These are phyloP conservation scores for Graphium colonna DNA, from an alignment of 2,888 invertebrate species.

Conservation along the genomic window DNA sequence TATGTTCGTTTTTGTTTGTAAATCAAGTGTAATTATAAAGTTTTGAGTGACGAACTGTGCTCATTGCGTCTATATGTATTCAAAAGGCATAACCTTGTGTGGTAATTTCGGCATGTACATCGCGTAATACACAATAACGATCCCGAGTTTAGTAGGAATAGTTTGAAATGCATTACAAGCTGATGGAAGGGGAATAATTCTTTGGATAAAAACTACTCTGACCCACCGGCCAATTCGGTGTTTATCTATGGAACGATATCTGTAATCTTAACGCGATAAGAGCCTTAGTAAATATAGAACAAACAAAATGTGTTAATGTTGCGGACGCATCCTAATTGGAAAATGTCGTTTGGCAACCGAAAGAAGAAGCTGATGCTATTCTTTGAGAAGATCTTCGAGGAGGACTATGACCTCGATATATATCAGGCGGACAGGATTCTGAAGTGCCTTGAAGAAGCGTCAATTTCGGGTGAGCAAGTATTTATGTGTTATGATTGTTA, in stretches of 20 bases:
- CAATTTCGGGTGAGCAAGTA: conserved; percentile 12
- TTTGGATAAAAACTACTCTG: too few species aligned
- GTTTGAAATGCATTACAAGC: too few species aligned
- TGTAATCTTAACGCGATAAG: conserved; percentile 11
- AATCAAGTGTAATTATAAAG: too few species aligned
- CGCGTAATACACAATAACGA: too few species aligned
- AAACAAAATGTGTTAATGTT: background rate
- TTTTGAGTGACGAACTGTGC: too few species aligned
- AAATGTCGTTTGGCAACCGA: conserved; percentile 39
- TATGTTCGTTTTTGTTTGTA: too few species aligned
- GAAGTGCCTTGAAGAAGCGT: conserved; percentile 33
- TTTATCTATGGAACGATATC: conserved; percentile 16
- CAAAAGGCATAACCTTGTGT: too few species aligned
- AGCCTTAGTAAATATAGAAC: background rate
- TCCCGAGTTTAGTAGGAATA: too few species aligned
- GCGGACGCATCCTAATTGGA: background rate
- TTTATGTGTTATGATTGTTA: background rate
- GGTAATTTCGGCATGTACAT: too few species aligned
- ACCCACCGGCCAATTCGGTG: too few species aligned
- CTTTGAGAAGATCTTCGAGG: conserved; percentile 37
- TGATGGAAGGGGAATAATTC: too few species aligned
- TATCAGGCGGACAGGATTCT: conserved; percentile 37
- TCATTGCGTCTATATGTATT: too few species aligned
- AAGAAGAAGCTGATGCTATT: conserved; percentile 38
- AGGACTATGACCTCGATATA: conserved; percentile 35